These are phyloP conservation scores for Glossosoma conforme DNA, from an alignment of 1,140 invertebrate species.

Conservation along the genomic window DNA sequence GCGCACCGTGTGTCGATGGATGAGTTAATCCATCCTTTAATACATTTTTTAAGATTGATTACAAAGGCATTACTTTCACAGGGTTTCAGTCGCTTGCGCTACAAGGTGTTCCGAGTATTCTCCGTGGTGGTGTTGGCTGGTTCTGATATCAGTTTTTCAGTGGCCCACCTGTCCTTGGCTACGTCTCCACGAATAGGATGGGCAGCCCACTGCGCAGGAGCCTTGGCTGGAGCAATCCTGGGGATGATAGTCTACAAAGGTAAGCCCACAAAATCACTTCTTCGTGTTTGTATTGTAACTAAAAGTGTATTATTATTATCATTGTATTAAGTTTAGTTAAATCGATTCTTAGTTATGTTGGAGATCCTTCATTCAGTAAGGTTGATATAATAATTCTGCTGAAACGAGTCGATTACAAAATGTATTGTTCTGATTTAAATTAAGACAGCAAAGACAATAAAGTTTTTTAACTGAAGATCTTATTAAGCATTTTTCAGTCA, in stretches of 20 bases:
- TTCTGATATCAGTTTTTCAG: slow-evolving; percentile 51
- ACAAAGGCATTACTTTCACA: too few relatives aligned
- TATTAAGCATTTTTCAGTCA: too few relatives aligned
- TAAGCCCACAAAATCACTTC: slow-evolving; percentile 17
- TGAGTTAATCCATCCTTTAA: too few relatives aligned
- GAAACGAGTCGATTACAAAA: too few relatives aligned
- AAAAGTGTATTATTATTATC: slow-evolving; percentile 6
- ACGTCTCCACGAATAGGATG: slow-evolving; percentile 60
- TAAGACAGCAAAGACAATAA: too few relatives aligned
- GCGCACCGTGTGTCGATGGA: too few relatives aligned
- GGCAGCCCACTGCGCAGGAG: slow-evolving; percentile 77
- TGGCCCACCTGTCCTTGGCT: slow-evolving; percentile 43
- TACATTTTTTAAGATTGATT: not conserved
- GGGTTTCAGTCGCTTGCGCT: slow-evolving; percentile 57
- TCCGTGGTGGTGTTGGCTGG: slow-evolving; percentile 57
- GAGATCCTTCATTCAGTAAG: too few relatives aligned
- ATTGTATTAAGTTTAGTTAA: too few relatives aligned
- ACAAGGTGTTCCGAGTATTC: slow-evolving; percentile 52
- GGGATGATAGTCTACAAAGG: slow-evolving; percentile 68
- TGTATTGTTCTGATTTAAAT: too few relatives aligned
- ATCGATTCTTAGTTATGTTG: too few relatives aligned
- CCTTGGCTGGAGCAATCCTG: slow-evolving; percentile 70
- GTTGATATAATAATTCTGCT: too few relatives aligned
- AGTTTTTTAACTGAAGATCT: too few relatives aligned
- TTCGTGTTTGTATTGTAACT: not conserved